Evolutionary conservation across 2,888 invertebrate genomes (phyloP).

Genomic region (Nymphalis c-album): DNA sequence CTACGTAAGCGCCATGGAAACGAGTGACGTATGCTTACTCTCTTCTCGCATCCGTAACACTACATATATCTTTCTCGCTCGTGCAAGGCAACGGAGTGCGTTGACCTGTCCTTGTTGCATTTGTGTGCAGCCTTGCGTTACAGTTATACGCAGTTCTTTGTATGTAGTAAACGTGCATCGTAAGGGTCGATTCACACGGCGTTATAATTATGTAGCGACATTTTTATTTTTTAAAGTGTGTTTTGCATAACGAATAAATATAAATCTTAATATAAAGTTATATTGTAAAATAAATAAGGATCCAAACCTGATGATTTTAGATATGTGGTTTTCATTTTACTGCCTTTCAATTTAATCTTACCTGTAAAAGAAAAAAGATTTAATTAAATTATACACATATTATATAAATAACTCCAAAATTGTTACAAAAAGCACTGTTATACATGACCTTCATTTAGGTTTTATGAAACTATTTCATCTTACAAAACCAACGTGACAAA

Average conservation of each 20-base stretch:
- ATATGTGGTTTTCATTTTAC: constrained; percentile 29
- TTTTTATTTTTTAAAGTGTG: constrained; percentile 1
- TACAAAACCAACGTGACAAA: neutral
- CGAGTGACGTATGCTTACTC: constrained; percentile 48
- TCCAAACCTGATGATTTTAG: constrained; percentile 32
- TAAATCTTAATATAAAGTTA: neutral
- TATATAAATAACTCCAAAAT: neutral
- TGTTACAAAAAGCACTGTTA: neutral
- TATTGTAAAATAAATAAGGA: neutral
- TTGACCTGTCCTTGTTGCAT: constrained; percentile 80
- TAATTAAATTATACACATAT: constrained; percentile 15
- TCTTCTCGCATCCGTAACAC: constrained; percentile 49
- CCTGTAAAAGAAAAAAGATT: constrained; percentile 43
- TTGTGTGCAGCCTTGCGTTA: constrained; percentile 81
- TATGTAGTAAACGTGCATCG: constrained; percentile 68
- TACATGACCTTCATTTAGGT: neutral
- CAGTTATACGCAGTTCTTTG: constrained; percentile 68
- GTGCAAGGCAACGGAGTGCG: constrained; percentile 79
- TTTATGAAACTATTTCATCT: neutral
- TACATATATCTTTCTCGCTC: constrained; percentile 60
- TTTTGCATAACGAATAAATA: neutral
- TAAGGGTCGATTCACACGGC: constrained; percentile 69
- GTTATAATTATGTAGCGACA: constrained; percentile 41
- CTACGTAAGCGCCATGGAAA: constrained; percentile 57
- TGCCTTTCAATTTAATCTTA: constrained; percentile 38